Evolutionary conservation across 2,797 vertebrate species (phyloP), one percentile per base, ranked within the genome.

Genomic region (Tolypeutes matacus): DNA sequence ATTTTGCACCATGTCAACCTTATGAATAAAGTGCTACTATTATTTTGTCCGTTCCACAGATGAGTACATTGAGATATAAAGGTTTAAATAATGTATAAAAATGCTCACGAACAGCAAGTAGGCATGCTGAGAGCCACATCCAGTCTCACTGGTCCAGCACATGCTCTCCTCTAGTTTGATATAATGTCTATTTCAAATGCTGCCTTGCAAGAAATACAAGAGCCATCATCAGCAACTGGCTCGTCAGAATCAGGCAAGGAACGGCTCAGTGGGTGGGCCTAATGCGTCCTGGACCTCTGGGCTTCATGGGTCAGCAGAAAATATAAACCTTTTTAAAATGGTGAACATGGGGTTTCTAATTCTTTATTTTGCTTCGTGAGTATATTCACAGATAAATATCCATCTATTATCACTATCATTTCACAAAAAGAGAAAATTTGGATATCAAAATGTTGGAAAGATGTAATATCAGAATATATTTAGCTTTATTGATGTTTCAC

Each of bases 361-460:
- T 84, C 2, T 39, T 86, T 51, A 93, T 86, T 70, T 92, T 86
- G 29, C 20, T 75, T 83, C 88, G 13, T 62, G 8, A 56, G 17
- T 42, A 1, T 77, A 36, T 87, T 62, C 3, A 1, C 27, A 91
- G 76, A 49, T 36, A 60, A 80, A 60, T 58, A 42, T 3, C 6
- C n/a, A 42, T 81, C 25, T 27, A 36, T 75, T 70, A 31, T 53
- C 5, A 49, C 70, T 86, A 29, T 39, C 34, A 27, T 29, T 78
- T 4, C 25, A 73, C 64, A 83, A 83, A 56, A 85, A 89, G 39
- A 73, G 42, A 64, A 78, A 72, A 70, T 42, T 65, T 89, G 86
- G 67, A 72, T 42, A 76, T 89, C 29, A 89, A 77, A 62, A 91
- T 85, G 7, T 76, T 93, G 11, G 67, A 75, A 93, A 84, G 39